Evolutionary conservation across 2,888 invertebrate genomes (phyloP), one percentile per base, ranked within the genome.

Genomic region (Brenthis daphne): DNA sequence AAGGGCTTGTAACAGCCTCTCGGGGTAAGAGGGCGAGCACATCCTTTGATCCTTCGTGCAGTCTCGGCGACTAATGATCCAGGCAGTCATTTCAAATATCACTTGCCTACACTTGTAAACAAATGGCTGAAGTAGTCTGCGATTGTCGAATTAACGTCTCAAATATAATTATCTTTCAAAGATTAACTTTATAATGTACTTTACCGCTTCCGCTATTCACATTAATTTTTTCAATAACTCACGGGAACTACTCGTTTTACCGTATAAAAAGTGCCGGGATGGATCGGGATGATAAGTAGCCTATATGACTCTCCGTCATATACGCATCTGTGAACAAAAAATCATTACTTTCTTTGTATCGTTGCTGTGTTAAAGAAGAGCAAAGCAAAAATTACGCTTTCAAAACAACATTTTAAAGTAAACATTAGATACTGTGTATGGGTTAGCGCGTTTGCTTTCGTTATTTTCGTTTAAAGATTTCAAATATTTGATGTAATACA

Each of bases 21-120:
- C 76, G 73, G 80, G 76, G 71, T 74, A 75, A 87, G 87, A 84
- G 86, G 83, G 80, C 85, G 85, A 81, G 84, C 87, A 84, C 85
- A 85, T 86, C 85, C 89, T 90, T 90, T 90, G 90, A 90, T 88
- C 82, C 79, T 83, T 85, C 82, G 85, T 82, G 79, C 76, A 76
- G 77, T 80, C 82, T 81, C 81, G 79, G 76, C 78, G 80, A 76
- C 81, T 87, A 87, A 87, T 86, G 83, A 88, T 85, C 82, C 82
- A 43, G 79, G 68, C 74, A 71, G 70, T 71, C 74, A 68, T 69
- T 73, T 75, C 48, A 69, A 73, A 72, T 68, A 67, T 72, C 67
- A 63, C 47, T 24, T 53, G 48, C 48, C 56, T 48, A 20, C 66
- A 70, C 58, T 57, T 56, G 47, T 58, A 65, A 60, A 51, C 58